Evolutionary conservation across 23 tunicate species (phyloP), one percentile per base, ranked within the genome.

Genomic region (Trididemnum nubilum): DNA sequence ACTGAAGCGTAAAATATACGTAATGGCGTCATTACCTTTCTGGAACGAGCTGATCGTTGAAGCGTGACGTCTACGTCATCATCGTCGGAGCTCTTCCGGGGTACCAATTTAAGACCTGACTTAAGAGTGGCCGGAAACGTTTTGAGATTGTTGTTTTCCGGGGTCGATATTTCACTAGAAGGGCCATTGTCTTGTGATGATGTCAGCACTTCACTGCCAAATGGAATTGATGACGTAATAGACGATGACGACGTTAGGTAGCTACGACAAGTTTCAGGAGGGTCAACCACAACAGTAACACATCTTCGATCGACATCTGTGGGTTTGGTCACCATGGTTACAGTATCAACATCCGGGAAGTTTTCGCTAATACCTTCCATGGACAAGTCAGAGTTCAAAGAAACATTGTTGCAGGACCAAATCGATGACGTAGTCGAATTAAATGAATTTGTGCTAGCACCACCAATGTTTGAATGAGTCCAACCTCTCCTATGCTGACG

Each of bases 141-240:
- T 21, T 52, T 77, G 12, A 52, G 36, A n/a, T n/a, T n/a, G 25
- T 30, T 77, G 44, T 21, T 37, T 21, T 77, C 81, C 18, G 81
- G 67, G 2, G 67, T 52, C 37, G 81, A 77, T 2, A 32, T 21
- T 38, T 77, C 81, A 26, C 66, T 77, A 21, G 81, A 77, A 7
- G 65, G 81, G 52, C 73, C 73, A 33, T 80, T 80, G 57, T 80
- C 73, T 24, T 64, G 73, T 22, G 84, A 80, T 63, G 84, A 80
- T 52, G 84, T 80, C 54, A 64, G 35, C 33, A 18, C 22, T 4
- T 64, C 58, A 34, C 64, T 51, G 33, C 84, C 36, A 21, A 37
- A 5, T 19, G 22, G 22, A 26, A 57, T 80, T 1, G 84, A 80
- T 12, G 84, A 80, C 32, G 26, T 36, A 29, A 80, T 3, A 2